phyloP scores from a whole-genome alignment of 1,140 invertebrate species.

The Chymomyza costata region DNA sequence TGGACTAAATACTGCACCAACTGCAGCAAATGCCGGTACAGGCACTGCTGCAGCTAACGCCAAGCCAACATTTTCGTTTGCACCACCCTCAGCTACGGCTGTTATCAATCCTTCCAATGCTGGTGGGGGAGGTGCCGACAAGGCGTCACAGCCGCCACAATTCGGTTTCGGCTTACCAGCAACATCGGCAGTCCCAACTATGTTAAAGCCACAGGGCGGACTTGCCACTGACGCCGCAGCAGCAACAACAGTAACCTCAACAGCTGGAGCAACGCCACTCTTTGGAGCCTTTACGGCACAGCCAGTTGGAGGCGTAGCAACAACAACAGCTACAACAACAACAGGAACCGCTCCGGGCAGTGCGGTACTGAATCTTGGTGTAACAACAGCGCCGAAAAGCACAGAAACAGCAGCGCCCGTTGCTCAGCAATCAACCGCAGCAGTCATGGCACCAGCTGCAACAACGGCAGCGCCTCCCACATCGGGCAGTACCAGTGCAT shows the following conservation, averaged over 20 bases:
- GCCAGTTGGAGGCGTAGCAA: slow-evolving; percentile 7
- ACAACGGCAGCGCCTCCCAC: slow-evolving; percentile 7
- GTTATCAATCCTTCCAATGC: not conserved
- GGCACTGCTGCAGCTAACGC: slow-evolving; percentile 27
- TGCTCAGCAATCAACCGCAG: slow-evolving; percentile 19
- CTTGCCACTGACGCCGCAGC: slow-evolving; percentile 6
- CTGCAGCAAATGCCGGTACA: slow-evolving; percentile 4
- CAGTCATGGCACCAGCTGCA: slow-evolving; percentile 17
- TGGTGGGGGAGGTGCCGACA: slow-evolving; percentile 49
- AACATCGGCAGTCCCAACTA: slow-evolving; percentile 13
- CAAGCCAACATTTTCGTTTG: slow-evolving; percentile 51
- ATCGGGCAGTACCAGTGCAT: slow-evolving; percentile 27
- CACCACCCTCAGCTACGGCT: slow-evolving; percentile 8
- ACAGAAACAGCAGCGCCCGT: slow-evolving; percentile 17
- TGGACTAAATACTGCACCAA: slow-evolving; percentile 26
- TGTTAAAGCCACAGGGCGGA: slow-evolving; percentile 9
- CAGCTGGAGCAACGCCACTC: slow-evolving; percentile 11
- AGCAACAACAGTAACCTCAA: slow-evolving; percentile 17
- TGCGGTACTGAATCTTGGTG: slow-evolving; percentile 15
- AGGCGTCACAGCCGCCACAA: slow-evolving; percentile 27
- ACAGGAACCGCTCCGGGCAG: slow-evolving; percentile 10
- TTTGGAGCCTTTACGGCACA: slow-evolving; percentile 42
- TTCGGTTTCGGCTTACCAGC: slow-evolving; percentile 35
- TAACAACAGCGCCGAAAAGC: slow-evolving; percentile 30
- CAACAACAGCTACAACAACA: slow-evolving; percentile 23